Percentiles rank a stretch among this genome's conserved stretches.
phyloP scores from a whole-genome alignment of 2,113 vertebrate genomes.

The Isurus oxyrinchus region DNA sequence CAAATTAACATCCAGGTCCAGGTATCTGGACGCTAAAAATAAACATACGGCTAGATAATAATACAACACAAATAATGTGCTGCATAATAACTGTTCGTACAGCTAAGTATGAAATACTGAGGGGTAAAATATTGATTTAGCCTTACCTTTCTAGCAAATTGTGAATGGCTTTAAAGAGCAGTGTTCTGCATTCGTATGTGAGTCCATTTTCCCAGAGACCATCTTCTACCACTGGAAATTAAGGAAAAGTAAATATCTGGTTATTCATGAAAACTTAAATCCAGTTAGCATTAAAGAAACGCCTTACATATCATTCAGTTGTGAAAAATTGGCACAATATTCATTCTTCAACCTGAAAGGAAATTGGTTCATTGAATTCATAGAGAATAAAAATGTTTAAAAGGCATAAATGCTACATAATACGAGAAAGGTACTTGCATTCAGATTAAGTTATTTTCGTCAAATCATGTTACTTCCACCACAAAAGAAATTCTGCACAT shows the following conservation, averaged over 20 bases:
- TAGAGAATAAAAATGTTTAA: background rate
- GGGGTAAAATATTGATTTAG: background rate
- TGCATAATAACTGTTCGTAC: background rate
- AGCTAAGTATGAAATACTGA: background rate
- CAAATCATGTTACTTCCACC: background rate
- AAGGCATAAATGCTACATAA: background rate
- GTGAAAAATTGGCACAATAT: background rate
- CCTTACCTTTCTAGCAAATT: conserved; percentile 95
- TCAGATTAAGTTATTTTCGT: background rate
- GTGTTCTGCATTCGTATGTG: conserved; percentile 93
- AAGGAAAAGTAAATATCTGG: conserved; percentile 28
- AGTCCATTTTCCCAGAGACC: conserved; percentile 95
- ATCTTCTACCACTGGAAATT: conserved; percentile 84
- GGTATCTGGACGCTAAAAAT: background rate
- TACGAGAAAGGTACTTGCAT: background rate
- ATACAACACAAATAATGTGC: background rate
- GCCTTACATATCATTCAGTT: background rate
- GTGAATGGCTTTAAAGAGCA: conserved; percentile 98
- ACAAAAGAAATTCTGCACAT: background rate
- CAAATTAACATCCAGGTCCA: background rate
- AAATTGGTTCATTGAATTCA: background rate
- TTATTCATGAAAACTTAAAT: conserved; percentile 7
- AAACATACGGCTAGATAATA: background rate
- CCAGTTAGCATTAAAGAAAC: too few relatives aligned
- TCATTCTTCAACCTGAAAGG: background rate